These are phyloP conservation scores for Theonella swinhoei DNA, from an alignment of 37 sponge, comb jelly and placozoan genomes.

Conservation along the genomic window DNA sequence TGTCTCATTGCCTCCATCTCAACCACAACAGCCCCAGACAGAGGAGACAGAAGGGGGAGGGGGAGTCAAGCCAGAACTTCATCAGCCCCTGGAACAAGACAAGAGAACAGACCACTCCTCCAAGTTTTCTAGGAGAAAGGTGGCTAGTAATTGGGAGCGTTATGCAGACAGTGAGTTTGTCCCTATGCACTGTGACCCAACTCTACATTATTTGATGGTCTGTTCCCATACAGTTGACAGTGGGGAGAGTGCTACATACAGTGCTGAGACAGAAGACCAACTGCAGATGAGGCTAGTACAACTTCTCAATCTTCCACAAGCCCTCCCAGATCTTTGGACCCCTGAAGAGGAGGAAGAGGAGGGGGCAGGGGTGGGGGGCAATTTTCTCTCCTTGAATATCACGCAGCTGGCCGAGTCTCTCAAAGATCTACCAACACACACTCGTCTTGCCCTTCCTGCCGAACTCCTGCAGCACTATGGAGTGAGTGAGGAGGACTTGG, in stretches of 20 bases:
- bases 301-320: constrained; percentile 43
- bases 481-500: neutral
- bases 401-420: constrained; percentile 27
- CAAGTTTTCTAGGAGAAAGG: constrained; percentile 38
- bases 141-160: constrained; percentile 42
- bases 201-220: neutral
- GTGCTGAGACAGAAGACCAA: constrained; percentile 35
- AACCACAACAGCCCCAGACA: neutral
- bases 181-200: no score
- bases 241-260: neutral
- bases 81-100: neutral
- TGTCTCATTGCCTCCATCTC: neutral
- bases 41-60: neutral
- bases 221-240: neutral
- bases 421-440: constrained; percentile 28
- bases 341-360: neutral
- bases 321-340: neutral
- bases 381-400: constrained; percentile 35
- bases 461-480: constrained; percentile 28
- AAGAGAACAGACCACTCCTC: neutral
- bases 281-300: constrained; percentile 44
- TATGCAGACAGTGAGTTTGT: constrained; percentile 18
- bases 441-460: constrained; percentile 21
- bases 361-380: neutral
- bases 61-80: neutral